These are phyloP conservation scores for Melinopterus prodromus DNA, from an alignment of 2,888 invertebrate genomes.

Conservation along the genomic window DNA sequence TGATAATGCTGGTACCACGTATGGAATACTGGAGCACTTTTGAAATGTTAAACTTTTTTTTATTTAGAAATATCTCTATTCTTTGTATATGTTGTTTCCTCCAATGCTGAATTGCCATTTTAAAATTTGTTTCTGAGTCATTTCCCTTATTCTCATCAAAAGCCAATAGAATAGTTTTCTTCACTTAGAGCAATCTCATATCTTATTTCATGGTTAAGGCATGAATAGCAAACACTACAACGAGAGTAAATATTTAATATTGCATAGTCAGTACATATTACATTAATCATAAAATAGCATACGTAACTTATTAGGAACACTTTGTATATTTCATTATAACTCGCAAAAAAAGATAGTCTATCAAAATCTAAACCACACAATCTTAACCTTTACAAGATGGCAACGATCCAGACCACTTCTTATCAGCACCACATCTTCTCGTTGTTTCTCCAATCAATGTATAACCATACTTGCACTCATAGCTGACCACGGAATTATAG, in stretches of 20 bases:
- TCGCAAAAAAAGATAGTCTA: not conserved
- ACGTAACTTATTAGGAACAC: not conserved
- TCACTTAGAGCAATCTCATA: not conserved
- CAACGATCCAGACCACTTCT: constrained; percentile 93
- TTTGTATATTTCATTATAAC: not conserved
- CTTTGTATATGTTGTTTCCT: too few species aligned
- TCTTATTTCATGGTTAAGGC: not conserved
- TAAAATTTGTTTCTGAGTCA: too few species aligned
- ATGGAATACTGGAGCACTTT: too few species aligned
- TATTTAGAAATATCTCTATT: too few species aligned
- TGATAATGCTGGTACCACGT: not conserved
- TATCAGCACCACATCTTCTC: constrained; percentile 91
- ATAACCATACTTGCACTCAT: constrained; percentile 95
- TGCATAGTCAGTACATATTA: not conserved
- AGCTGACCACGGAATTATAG: constrained; percentile 94
- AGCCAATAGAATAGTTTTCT: too few species aligned
- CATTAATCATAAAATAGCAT: not conserved
- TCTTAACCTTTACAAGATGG: constrained; percentile 88
- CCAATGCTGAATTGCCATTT: too few species aligned
- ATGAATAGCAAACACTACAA: not conserved
- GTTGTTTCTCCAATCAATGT: constrained; percentile 90
- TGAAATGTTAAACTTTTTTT: too few species aligned
- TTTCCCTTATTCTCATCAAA: too few species aligned
- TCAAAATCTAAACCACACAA: not conserved
- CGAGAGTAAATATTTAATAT: not conserved